Evolutionary conservation across 1,140 invertebrate species (phyloP).

Genomic region (Bombus consobrinus): DNA sequence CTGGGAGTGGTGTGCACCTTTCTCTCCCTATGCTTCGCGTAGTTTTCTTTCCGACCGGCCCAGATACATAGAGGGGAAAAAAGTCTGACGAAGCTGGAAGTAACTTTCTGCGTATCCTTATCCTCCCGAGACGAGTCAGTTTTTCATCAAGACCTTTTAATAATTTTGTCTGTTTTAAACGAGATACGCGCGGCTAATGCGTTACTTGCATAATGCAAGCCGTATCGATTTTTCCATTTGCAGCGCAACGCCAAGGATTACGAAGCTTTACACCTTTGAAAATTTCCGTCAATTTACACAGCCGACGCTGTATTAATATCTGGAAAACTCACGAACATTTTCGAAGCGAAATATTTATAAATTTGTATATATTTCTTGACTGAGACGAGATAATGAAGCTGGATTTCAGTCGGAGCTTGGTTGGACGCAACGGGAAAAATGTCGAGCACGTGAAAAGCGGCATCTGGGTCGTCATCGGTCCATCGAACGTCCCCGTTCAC

Average conservation of each 20-base stretch:
- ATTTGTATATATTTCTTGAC: neutral
- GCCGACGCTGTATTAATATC: neutral
- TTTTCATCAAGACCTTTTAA: neutral
- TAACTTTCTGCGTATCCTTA: neutral
- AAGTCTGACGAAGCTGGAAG: neutral
- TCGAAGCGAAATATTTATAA: neutral
- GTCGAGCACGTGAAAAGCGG: neutral
- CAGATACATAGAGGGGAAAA: neutral
- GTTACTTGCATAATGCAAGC: neutral
- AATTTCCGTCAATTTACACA: neutral
- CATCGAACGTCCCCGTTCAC: neutral
- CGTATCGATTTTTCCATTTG: neutral
- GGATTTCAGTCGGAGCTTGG: neutral
- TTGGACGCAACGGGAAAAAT: neutral
- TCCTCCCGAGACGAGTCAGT: neutral
- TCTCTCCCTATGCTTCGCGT: neutral
- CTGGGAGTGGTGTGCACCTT: conserved; percentile 5
- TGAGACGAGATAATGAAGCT: neutral
- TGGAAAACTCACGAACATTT: neutral
- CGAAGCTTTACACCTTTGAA: neutral
- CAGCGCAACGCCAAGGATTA: neutral
- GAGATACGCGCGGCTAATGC: neutral
- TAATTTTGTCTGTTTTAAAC: neutral
- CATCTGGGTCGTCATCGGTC: neutral
- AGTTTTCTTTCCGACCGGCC: conserved; percentile 13